Evolutionary conservation across 1,140 invertebrate genomes (phyloP).

Genomic region (Luehdorfia chinensis): DNA sequence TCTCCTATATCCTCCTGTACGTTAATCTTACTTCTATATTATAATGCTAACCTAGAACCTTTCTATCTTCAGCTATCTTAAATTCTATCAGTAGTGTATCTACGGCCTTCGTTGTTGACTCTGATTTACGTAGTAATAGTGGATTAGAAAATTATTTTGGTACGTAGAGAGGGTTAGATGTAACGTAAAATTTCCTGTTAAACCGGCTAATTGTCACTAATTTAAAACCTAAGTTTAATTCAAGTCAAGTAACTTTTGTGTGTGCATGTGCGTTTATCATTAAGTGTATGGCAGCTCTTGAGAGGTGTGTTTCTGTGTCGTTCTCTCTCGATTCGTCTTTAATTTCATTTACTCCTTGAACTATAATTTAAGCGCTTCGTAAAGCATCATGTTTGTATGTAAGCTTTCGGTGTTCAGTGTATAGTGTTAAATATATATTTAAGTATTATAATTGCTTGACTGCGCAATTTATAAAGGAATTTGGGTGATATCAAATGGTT

Average conservation of each 20-base stretch:
- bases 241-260: conserved; percentile 15
- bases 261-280: conserved; percentile 46
- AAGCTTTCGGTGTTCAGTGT: conserved; percentile 70
- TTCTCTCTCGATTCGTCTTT: conserved; percentile 55
- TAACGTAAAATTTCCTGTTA: conserved; percentile 41
- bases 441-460: conserved; percentile 52
- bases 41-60: conserved; percentile 25
- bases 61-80: conserved; percentile 44
- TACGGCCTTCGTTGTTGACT: conserved; percentile 67
- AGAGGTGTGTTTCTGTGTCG: conserved; percentile 50
- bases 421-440: conserved; percentile 44
- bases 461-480: conserved; percentile 58
- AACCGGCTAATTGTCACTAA: conserved; percentile 66
- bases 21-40: conserved; percentile 18
- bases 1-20: conserved; percentile 9
- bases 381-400: conserved; percentile 43
- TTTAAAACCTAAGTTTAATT: conserved; percentile 42
- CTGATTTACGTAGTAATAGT: conserved; percentile 54
- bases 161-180: conserved; percentile 60
- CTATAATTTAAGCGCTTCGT: conserved; percentile 41
- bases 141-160: conserved; percentile 67
- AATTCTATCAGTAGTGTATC: conserved; percentile 46
- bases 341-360: conserved; percentile 27
- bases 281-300: conserved; percentile 49
- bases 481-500: conserved; percentile 74